Evolutionary conservation across 1,140 invertebrate genomes (phyloP).

Genomic region (Cydia pomonella): DNA sequence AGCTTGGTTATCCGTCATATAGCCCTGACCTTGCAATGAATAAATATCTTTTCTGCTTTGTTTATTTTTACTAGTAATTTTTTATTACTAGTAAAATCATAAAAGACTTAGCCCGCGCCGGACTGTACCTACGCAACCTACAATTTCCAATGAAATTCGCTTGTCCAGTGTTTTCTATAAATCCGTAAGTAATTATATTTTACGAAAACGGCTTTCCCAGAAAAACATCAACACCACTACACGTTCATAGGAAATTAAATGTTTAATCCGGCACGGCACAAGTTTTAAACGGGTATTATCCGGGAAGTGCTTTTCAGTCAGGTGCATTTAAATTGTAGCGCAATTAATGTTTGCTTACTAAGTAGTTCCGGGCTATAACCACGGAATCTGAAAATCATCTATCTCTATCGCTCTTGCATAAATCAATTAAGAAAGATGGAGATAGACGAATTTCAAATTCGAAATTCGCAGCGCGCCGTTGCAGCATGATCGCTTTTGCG

Average conservation of each 20-base stretch:
- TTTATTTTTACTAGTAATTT: too few species aligned
- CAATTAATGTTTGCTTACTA: conserved; percentile 19
- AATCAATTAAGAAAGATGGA: not conserved
- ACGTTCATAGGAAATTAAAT: conserved; percentile 2
- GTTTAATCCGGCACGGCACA: not conserved
- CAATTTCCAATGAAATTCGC: too few species aligned
- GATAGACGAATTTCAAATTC: not conserved
- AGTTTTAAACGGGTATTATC: not conserved
- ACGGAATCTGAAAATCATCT: not conserved
- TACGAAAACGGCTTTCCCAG: not conserved
- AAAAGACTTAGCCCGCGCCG: too few species aligned
- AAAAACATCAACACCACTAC: not conserved
- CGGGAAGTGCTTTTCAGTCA: conserved; percentile 5
- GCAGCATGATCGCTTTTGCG: too few species aligned
- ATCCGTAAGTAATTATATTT: too few species aligned
- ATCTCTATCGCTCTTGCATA: not conserved
- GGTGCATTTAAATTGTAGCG: conserved; percentile 7
- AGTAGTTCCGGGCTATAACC: not conserved
- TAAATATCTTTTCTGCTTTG: too few species aligned
- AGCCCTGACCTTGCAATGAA: too few species aligned
- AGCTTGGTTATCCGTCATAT: too few species aligned
- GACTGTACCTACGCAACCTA: too few species aligned
- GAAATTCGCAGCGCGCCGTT: too few species aligned
- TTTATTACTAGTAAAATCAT: too few species aligned
- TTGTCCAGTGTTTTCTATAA: too few species aligned